phyloP scores from a whole-genome alignment of 2,888 invertebrate genomes.

The Netelia fuscicornis region DNA sequence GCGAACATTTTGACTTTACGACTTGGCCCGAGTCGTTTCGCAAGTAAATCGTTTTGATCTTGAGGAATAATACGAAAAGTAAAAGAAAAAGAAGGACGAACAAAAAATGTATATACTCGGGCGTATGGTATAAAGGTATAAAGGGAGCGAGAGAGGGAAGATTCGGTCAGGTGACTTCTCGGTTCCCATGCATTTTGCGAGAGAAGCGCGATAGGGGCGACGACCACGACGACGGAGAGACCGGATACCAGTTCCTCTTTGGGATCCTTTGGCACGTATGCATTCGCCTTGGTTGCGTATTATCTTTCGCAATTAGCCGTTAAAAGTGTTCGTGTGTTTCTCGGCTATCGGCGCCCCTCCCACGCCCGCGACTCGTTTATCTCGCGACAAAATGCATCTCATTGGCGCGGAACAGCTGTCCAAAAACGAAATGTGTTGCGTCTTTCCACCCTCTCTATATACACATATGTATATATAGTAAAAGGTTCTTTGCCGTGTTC shows the following conservation, averaged over 20 bases:
- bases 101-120: constrained; percentile 36
- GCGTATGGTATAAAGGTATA: constrained; percentile 43
- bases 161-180: constrained; percentile 71
- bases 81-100: constrained; percentile 19
- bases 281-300: constrained; percentile 33
- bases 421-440: constrained; percentile 71
- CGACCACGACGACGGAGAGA: constrained; percentile 57
- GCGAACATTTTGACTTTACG: constrained; percentile 53
- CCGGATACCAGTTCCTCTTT: constrained; percentile 65
- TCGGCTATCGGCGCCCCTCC: constrained; percentile 72
- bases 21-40: constrained; percentile 54
- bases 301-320: constrained; percentile 77
- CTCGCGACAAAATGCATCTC: constrained; percentile 82
- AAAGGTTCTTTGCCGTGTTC: background rate
- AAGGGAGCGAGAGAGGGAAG: constrained; percentile 47
- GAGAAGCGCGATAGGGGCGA: constrained; percentile 68
- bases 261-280: constrained; percentile 54
- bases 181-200: constrained; percentile 82
- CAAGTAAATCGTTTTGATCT: constrained; percentile 61
- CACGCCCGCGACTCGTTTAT: constrained; percentile 77
- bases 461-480: constrained; percentile 2
- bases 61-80: constrained; percentile 46
- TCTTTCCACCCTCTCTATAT: constrained; percentile 32
- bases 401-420: constrained; percentile 76
- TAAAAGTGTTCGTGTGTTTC: constrained; percentile 78